Conservation (phyloP, 2,797 vertebrate species). For the Champsocephalus gunnari region DNA sequence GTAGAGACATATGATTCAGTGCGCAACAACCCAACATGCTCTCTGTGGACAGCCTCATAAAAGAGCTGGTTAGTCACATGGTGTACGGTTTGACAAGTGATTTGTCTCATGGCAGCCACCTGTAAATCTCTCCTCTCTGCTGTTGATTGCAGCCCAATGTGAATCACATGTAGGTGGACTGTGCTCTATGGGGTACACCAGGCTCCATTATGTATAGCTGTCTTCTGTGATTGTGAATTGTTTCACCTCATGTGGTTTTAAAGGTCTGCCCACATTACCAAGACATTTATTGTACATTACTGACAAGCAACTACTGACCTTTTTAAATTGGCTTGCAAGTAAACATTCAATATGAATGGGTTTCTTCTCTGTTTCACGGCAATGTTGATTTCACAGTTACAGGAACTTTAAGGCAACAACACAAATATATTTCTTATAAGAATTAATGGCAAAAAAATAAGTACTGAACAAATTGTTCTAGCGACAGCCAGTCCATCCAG, state of each 20-base stretch:
- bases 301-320: slow-evolving; percentile 1
- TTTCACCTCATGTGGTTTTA: slow-evolving; percentile 27
- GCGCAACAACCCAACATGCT: slow-evolving; percentile 35
- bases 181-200: slow-evolving; percentile 3
- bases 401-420: background rate
- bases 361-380: background rate
- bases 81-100: slow-evolving; percentile 33
- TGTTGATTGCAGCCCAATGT: slow-evolving; percentile 28
- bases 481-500: background rate
- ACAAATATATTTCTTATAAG: background rate
- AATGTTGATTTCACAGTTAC: slow-evolving; percentile 19
- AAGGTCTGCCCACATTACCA: background rate
- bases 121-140: slow-evolving; percentile 30
- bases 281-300: background rate
- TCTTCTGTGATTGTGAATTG: slow-evolving; percentile 20
- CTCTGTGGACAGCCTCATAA: slow-evolving; percentile 33
- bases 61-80: slow-evolving; percentile 42
- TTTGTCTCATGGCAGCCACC: slow-evolving; percentile 29
- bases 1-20: slow-evolving; percentile 59
- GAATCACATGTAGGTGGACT: slow-evolving; percentile 18
- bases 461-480: background rate
- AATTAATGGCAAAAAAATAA: background rate
- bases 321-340: slow-evolving; percentile 23
- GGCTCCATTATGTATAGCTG: slow-evolving; percentile 28
- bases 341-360: slow-evolving; percentile 14